Percentiles rank a stretch among this genome's conserved stretches.
Conservation (phyloP, 2,113 vertebrate species). For the Emydocephalus ijimae region DNA sequence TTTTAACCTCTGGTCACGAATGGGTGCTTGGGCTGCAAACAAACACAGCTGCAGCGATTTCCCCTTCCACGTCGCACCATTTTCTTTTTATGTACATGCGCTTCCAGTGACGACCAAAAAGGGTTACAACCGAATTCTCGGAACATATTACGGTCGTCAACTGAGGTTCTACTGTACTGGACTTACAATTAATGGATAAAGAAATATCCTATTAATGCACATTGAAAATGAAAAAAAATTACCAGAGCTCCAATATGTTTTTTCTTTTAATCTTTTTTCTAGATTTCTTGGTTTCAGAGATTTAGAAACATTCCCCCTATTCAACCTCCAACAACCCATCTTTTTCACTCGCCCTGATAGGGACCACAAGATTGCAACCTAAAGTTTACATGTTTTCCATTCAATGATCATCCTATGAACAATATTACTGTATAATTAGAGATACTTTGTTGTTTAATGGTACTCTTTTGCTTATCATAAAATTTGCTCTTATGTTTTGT, state of each 20-base stretch:
- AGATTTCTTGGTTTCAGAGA: background rate
- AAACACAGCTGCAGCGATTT: too few species aligned
- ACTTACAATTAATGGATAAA: background rate
- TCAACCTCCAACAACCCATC: background rate
- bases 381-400: background rate
- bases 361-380: background rate
- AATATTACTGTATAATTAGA: background rate
- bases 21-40: too few species aligned
- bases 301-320: background rate
- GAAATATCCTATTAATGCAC: background rate
- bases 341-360: background rate
- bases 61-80: too few species aligned
- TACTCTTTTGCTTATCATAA: conserved; percentile 20
- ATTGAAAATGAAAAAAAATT: background rate
- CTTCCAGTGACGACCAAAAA: too few species aligned
- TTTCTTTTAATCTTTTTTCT: background rate
- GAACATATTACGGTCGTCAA: too few species aligned
- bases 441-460: background rate
- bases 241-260: background rate
- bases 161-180: background rate
- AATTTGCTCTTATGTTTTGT: conserved; percentile 15
- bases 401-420: background rate
- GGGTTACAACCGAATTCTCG: too few species aligned
- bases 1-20: too few species aligned
- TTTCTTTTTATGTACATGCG: too few species aligned